Conservation (phyloP, 2,797 vertebrate genomes). For the Alfaro cultratus region DNA sequence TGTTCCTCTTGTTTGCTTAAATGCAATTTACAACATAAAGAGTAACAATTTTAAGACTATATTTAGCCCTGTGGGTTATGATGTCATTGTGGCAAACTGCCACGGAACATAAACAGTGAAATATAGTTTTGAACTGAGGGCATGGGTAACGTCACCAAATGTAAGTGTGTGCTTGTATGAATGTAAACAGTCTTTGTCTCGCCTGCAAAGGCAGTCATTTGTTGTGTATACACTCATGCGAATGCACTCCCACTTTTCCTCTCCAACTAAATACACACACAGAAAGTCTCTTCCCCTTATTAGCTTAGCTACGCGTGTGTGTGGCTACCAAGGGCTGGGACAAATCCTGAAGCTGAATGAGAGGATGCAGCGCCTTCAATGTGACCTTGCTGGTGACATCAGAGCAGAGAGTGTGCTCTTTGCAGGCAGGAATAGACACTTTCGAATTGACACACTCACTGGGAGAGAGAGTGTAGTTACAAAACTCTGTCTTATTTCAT, state of each 20-base stretch:
- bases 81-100: constrained; percentile 34
- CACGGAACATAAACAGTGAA: constrained; percentile 34
- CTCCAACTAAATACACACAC: background rate
- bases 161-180: constrained; percentile 19
- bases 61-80: constrained; percentile 35
- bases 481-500: constrained; percentile 73
- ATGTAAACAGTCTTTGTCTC: constrained; percentile 56
- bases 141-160: constrained; percentile 36
- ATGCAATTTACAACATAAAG: constrained; percentile 24
- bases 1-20: constrained; percentile 11
- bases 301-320: constrained; percentile 29
- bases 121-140: constrained; percentile 39
- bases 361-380: constrained; percentile 60
- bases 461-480: constrained; percentile 42
- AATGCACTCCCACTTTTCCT: constrained; percentile 17
- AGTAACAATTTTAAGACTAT: constrained; percentile 37
- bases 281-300: constrained; percentile 14
- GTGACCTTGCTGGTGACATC: constrained; percentile 76
- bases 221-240: constrained; percentile 44
- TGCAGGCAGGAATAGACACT: constrained; percentile 28
- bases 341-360: constrained; percentile 52
- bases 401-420: constrained; percentile 34
- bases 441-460: constrained; percentile 36
- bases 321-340: constrained; percentile 31
- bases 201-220: constrained; percentile 30